Evolutionary conservation across 1,140 invertebrate genomes (phyloP).

Genomic region (Papilio glaucus): DNA sequence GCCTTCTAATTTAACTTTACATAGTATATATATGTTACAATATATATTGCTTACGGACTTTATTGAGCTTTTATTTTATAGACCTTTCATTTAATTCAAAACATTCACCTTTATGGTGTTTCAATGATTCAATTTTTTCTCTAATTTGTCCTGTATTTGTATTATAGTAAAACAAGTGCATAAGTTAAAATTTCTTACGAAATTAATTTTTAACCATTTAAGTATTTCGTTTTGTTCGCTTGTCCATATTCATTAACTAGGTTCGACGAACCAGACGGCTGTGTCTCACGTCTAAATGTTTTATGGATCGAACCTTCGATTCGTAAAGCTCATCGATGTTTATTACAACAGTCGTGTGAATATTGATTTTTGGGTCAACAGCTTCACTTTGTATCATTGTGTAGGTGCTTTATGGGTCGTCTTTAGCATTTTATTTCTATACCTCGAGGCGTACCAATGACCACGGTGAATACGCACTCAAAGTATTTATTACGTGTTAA

Average conservation of each 20-base stretch:
- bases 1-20: too few species aligned
- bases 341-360: constrained; percentile 74
- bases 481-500: constrained; percentile 39
- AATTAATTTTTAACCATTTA: neutral
- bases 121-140: too few species aligned
- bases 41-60: neutral
- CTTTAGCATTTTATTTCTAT: constrained; percentile 61
- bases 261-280: constrained; percentile 37
- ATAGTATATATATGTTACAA: neutral
- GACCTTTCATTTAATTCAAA: neutral
- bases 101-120: neutral
- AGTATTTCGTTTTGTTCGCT: constrained; percentile 35
- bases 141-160: too few species aligned
- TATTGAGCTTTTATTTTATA: neutral
- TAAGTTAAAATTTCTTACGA: constrained; percentile 18
- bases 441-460: constrained; percentile 40
- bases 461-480: constrained; percentile 44
- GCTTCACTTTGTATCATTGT: constrained; percentile 64
- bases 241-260: constrained; percentile 31
- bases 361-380: constrained; percentile 82
- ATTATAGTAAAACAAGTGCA: neutral
- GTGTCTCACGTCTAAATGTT: constrained; percentile 65
- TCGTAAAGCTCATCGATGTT: constrained; percentile 72
- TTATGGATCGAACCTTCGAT: constrained; percentile 77
- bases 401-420: constrained; percentile 54